Evolutionary conservation across 30 jellyfish, hydroid and myxozoan genomes (phyloP).

Genomic region (Hydractinia echinata): DNA sequence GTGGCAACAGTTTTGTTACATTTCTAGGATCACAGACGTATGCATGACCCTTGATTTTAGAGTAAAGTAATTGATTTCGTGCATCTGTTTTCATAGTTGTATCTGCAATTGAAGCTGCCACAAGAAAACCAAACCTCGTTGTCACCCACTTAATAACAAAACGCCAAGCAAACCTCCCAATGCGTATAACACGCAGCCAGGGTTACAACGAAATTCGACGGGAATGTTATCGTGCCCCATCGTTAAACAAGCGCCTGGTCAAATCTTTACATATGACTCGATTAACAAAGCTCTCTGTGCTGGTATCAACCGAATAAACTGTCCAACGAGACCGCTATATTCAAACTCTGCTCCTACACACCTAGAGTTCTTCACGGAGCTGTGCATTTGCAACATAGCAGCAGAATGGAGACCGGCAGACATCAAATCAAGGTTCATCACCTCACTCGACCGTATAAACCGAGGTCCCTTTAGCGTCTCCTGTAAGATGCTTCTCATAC

Average conservation of each 20-base stretch:
- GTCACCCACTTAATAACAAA: no score
- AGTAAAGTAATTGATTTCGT: no score
- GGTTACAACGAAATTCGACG: slow-evolving; percentile 32
- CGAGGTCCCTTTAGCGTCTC: not conserved
- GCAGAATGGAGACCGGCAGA: not conserved
- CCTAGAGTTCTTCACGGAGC: slow-evolving; percentile 38
- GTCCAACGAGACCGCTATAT: not conserved
- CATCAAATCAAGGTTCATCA: slow-evolving; percentile 1
- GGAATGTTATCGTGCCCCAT: slow-evolving; percentile 29
- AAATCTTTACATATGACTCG: slow-evolving; percentile 15
- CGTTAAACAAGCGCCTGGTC: not conserved
- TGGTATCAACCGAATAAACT: slow-evolving; percentile 1
- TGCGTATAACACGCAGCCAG: not conserved
- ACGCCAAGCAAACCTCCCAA: no score
- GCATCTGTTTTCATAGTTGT: no score
- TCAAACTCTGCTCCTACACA: slow-evolving; percentile 43
- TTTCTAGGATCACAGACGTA: no score
- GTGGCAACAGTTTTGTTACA: no score
- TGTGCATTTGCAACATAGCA: not conserved
- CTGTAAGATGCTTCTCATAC: not conserved
- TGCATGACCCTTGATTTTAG: no score
- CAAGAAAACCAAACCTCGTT: no score
- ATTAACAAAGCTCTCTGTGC: slow-evolving; percentile 2
- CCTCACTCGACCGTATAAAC: not conserved
- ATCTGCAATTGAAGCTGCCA: no score